Conservation (phyloP, 2,113 vertebrate genomes). For the Bujurquina vittata region DNA sequence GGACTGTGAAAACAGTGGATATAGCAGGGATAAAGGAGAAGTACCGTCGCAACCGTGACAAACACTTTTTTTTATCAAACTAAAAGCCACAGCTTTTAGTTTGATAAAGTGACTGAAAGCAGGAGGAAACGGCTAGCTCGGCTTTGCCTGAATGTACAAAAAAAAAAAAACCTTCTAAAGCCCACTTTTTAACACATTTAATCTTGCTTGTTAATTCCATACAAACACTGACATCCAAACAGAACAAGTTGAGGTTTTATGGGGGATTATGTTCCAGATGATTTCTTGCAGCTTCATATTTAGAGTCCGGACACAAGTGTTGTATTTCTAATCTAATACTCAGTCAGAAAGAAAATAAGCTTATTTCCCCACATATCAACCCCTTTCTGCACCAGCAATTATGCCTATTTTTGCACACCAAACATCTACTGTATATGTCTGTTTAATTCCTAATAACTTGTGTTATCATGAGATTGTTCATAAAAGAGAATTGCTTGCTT, state of each 20-base stretch:
- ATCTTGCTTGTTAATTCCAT: conserved; percentile 12
- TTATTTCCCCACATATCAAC: background rate
- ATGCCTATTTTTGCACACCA: background rate
- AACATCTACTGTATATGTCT: background rate
- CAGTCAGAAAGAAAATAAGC: conserved; percentile 12
- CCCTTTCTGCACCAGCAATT: background rate
- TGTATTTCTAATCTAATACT: conserved; percentile 8
- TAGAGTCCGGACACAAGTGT: background rate
- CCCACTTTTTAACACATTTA: conserved; percentile 1
- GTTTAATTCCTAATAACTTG: background rate
- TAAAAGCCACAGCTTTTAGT: background rate
- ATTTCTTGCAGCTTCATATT: conserved; percentile 1
- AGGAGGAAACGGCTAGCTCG: background rate
- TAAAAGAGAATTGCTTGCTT: background rate
- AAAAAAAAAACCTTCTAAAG: background rate
- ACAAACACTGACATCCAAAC: conserved; percentile 3
- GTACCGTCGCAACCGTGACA: background rate
- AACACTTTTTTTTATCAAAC: background rate
- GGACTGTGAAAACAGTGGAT: background rate
- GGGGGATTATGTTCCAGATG: conserved; percentile 8
- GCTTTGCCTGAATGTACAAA: no score
- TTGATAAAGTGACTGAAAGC: background rate
- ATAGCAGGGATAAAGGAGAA: background rate
- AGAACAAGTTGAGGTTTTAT: background rate
- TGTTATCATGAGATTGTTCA: background rate